Evolutionary conservation across 2,113 vertebrate genomes (phyloP).

Genomic region (Pardalotus punctatus): DNA sequence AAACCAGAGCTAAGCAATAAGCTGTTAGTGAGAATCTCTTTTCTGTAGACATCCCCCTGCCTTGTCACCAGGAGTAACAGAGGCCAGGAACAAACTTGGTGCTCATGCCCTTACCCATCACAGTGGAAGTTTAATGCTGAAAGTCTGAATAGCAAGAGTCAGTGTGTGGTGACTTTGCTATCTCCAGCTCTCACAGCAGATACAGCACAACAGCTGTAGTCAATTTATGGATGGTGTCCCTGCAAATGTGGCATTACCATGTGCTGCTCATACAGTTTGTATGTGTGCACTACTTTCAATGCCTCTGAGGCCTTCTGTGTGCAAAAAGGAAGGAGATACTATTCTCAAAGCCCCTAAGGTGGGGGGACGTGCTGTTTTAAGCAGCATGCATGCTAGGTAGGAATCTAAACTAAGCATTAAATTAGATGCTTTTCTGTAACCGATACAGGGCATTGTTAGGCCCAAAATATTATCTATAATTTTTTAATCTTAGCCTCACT

Average conservation of each 20-base stretch:
- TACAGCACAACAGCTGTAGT: background rate
- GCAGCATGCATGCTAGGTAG: background rate
- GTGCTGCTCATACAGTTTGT: background rate
- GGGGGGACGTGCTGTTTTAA: background rate
- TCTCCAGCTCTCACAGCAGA: background rate
- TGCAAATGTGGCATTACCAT: background rate
- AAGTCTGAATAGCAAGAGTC: background rate
- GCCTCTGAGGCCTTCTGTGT: background rate
- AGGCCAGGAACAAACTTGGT: background rate
- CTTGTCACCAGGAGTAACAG: background rate
- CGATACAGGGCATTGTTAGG: background rate
- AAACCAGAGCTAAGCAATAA: background rate
- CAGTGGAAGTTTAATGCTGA: background rate
- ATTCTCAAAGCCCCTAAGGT: background rate
- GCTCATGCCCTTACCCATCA: background rate
- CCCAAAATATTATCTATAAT: background rate
- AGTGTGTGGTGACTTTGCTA: background rate
- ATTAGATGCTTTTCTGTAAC: background rate
- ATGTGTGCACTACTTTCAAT: background rate
- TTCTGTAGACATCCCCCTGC: background rate
- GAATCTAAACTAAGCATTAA: background rate
- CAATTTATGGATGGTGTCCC: background rate
- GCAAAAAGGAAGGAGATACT: background rate
- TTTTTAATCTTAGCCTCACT: background rate
- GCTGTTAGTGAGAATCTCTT: background rate